Conservation (phyloP, 2,888 invertebrate genomes). For the Hirtodrosophila duncani region DNA sequence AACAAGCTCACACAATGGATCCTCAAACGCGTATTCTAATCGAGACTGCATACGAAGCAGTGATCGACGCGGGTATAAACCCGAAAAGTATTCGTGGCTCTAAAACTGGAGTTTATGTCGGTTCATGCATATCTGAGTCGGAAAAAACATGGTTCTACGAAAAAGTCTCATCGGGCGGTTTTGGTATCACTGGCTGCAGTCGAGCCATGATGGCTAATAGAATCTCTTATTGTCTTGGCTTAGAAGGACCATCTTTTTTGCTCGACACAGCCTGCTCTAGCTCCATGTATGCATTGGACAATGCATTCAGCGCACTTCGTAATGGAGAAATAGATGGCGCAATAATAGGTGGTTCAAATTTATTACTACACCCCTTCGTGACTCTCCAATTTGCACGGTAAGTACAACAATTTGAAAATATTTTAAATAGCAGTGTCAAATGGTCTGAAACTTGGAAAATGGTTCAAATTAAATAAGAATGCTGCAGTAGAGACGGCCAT, state of each 20-base stretch:
- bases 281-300: conserved; percentile 91
- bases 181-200: conserved; percentile 84
- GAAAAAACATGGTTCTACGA: conserved; percentile 86
- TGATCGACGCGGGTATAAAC: conserved; percentile 86
- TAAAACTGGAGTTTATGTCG: conserved; percentile 86
- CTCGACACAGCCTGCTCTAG: conserved; percentile 98
- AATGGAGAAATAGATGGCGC: conserved; percentile 92
- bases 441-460: too few relatives aligned
- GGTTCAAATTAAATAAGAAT: too few relatives aligned
- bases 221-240: conserved; percentile 91
- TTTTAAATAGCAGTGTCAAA: too few relatives aligned
- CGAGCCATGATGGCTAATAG: conserved; percentile 95
- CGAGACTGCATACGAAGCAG: conserved; percentile 88
- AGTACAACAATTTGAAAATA: conserved; percentile 18
- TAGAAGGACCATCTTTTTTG: conserved; percentile 92
- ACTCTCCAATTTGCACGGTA: conserved; percentile 91
- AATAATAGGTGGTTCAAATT: conserved; percentile 91
- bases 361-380: conserved; percentile 92
- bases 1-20: conserved; percentile 87
- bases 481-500: too few relatives aligned
- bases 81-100: conserved; percentile 83
- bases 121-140: conserved; percentile 85
- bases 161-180: conserved; percentile 80
- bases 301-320: conserved; percentile 86
- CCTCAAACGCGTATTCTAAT: conserved; percentile 88